Base-by-base conservation (phyloP, 2,888 invertebrate species). In the Agrotis exclamationis region DNA sequence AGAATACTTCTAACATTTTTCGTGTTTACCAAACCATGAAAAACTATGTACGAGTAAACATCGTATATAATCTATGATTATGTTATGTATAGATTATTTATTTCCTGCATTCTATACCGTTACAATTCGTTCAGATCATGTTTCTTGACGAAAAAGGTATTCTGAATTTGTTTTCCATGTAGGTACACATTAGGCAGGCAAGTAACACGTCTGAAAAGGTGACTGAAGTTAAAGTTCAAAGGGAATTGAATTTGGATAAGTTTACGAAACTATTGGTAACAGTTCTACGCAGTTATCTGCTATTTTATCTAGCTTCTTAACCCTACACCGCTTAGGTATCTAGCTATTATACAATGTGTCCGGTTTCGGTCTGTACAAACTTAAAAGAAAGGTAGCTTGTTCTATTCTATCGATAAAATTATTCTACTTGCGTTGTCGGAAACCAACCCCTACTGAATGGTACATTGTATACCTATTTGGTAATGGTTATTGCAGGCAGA, bases 231-330 rank as follows among this genome's bases (percentile, higher is more conserved):
- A 81, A 84, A 76, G 66, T 85, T 84, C 44, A 74, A 76, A 77
- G 58, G 54, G 70, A 85, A 85, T 85, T 80, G 74, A 85, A 80
- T 85, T 85, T 79, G 62, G 72, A 28, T 47, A 74, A 83, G 67
- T 81, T 79, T 33, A 48, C 58, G 7, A 33, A 47, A 63, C 69
- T 69, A 54, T 69, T 63, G 14, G 59, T 51, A 60, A 72, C 58
- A 70, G 63, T 68, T 70, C 20, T 63, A 58, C 63, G 39, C 33
- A 63, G 63, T 65, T 73, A 45, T 53, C 67, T 47, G 39, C 51
- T 65, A 75, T 39, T 71, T 81, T 50, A 18, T 39, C 56, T 53
- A 63, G 24, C 24, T 59, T 51, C 45, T 59, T 44, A 60, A 18
- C 22, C 44, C 28, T n/a, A 47, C 16, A 39, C 39, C 22, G 16